Evolutionary conservation across 2,797 vertebrate species (phyloP), one percentile per base, ranked within the genome.

Genomic region (Diglossa cyanea): DNA sequence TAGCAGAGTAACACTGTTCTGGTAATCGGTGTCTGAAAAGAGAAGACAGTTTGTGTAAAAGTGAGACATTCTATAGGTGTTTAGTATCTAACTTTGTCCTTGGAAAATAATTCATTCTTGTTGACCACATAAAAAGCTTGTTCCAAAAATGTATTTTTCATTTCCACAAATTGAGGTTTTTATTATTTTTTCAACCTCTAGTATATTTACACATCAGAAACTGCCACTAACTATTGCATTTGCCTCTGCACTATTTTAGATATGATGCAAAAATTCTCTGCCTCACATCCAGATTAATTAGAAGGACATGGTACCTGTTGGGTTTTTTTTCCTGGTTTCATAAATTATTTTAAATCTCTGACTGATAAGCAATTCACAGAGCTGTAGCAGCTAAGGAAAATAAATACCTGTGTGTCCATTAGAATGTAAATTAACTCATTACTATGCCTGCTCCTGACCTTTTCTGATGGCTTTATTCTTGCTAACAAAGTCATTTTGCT

Each of bases 401-500:
- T 94, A 91, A 96, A 87, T 89, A 97, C 74, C 60, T 95, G 51
- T 91, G 78, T 94, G 88, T 84, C 95, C 73, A 95, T 93, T 96
- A 96, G 96, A 94, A 96, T 97, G 93, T 83, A 97, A 98, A 98
- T 97, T 78, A 96, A 85, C 83, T 97, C 94, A 97, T 97, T 96
- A 94, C 67, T 87, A 28, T 96, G 67, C 83, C 76, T 81, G 68
- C 81, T 95, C 91, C 81, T 94, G 95, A 96, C 96, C 95, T 97
- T 97, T 97, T 89, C 90, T 94, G 87, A 82, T 90, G 63, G 60
- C 81, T 72, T 71, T 80, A 74, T 97, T 95, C 94, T 91, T 95
- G 11, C 94, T 96, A 93, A 86, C 91, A 96, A 96, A 88, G 54
- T 26, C 78, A 75, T 85, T 51, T 87, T 68, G 68, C 57, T 93